Percentiles rank a stretch among this genome's conserved stretches.
Conservation (phyloP, 2,888 invertebrate species). For the Autographa pulchrina region DNA sequence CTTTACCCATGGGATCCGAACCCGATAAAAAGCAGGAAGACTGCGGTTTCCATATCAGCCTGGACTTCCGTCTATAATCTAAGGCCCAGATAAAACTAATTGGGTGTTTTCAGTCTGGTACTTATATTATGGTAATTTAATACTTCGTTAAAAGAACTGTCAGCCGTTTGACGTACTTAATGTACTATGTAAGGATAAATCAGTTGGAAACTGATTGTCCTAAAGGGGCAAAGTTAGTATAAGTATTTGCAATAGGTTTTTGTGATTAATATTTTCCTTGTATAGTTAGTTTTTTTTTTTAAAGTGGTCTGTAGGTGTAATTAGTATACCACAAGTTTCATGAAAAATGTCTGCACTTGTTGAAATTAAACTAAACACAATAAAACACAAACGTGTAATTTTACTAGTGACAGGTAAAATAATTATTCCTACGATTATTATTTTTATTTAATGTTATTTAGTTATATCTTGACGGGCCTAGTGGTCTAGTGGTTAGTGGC, state of each 20-base stretch:
- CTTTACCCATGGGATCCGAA: slow-evolving; percentile 45
- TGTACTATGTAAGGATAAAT: slow-evolving; percentile 33
- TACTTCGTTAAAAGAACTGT: slow-evolving; percentile 42
- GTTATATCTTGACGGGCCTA: no score
- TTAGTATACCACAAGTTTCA: no score
- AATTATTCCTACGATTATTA: no score
- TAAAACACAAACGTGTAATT: no score
- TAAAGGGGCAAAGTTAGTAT: not conserved
- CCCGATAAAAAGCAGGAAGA: slow-evolving; percentile 58
- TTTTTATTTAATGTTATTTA: no score
- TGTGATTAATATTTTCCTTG: not conserved
- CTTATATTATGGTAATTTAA: slow-evolving; percentile 18
- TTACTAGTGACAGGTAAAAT: no score
- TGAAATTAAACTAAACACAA: no score
- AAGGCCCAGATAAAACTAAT: slow-evolving; percentile 55
- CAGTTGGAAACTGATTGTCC: slow-evolving; percentile 5
- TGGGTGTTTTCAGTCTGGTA: slow-evolving; percentile 55
- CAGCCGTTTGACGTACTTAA: slow-evolving; percentile 27
- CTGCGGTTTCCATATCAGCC: slow-evolving; percentile 56
- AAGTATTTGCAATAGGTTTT: not conserved
- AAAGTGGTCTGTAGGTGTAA: no score
- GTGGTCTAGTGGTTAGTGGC: no score
- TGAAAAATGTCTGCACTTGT: no score
- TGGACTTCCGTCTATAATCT: slow-evolving; percentile 51
- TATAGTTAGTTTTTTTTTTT: not conserved